A percentile compares a stretch with the other conserved stretches of the same genome.
Conservation (phyloP, 2,113 vertebrate species). For the rabbit (Oryctolagus cuniculus) region DNA sequence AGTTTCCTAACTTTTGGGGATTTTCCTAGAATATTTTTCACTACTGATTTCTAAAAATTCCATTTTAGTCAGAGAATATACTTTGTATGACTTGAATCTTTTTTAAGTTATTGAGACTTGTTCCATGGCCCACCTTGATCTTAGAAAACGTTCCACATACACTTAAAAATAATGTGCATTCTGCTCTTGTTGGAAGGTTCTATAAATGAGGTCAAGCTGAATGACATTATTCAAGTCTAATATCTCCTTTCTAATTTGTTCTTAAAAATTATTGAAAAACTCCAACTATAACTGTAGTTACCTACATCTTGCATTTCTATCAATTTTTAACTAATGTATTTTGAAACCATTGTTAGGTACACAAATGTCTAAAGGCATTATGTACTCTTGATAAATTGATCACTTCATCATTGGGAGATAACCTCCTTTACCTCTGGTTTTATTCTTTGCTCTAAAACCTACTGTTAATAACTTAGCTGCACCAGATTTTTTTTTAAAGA, state of each 20-base stretch:
- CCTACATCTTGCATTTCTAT: background rate
- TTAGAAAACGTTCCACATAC: too few species aligned
- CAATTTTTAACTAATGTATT: background rate
- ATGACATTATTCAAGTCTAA: background rate
- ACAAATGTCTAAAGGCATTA: background rate
- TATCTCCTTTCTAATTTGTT: constrained; percentile 7
- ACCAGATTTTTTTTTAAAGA: too few species aligned
- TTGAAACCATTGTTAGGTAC: background rate
- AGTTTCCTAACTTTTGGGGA: background rate
- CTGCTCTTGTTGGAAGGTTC: background rate
- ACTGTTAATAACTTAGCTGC: too few species aligned
- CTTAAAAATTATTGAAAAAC: background rate
- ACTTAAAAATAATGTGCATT: too few species aligned
- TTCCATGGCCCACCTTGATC: too few species aligned
- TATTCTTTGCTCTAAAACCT: constrained; percentile 33
- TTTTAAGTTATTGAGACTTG: too few species aligned
- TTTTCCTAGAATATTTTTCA: background rate
- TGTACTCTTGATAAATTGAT: background rate
- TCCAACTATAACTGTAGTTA: background rate
- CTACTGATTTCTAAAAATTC: background rate
- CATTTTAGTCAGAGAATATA: background rate
- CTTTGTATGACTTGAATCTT: too few species aligned
- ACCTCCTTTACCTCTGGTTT: background rate
- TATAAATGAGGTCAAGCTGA: background rate
- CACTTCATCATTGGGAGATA: background rate